Conservation (phyloP, 2,113 vertebrate genomes). For the Sakesphorus luctuosus region DNA sequence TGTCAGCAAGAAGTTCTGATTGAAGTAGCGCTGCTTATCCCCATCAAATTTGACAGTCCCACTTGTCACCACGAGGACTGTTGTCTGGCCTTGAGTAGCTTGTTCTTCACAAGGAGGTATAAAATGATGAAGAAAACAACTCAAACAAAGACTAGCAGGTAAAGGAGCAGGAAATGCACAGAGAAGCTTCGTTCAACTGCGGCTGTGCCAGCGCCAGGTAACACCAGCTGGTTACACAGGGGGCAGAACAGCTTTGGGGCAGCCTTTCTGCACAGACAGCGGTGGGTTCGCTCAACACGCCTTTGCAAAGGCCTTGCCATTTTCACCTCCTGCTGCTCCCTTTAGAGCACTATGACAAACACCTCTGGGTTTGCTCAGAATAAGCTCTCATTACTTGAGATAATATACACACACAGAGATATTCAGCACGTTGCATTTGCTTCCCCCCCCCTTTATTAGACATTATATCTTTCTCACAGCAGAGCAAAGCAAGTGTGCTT, state of each 20-base stretch:
- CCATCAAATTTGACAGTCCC: conserved; percentile 96
- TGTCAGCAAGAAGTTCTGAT: conserved; percentile 94
- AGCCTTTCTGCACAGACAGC: neutral
- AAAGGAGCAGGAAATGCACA: neutral
- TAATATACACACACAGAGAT: neutral
- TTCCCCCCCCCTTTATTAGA: neutral
- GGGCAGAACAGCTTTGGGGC: neutral
- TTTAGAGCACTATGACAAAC: neutral
- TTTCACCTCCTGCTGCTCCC: neutral
- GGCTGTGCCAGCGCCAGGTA: neutral
- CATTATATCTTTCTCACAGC: neutral
- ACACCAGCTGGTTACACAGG: neutral
- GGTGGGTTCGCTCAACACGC: neutral
- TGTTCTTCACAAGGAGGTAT: conserved; percentile 80
- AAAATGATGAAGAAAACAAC: conserved; percentile 38
- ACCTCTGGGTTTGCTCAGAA: neutral
- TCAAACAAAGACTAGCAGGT: conserved; percentile 47
- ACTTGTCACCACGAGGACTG: conserved; percentile 90
- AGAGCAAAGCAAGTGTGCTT: neutral
- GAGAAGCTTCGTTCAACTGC: neutral
- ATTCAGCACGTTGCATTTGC: neutral
- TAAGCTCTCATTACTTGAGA: neutral
- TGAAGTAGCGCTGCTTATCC: conserved; percentile 94
- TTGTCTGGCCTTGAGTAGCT: conserved; percentile 94
- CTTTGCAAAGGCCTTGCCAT: neutral